Percentiles rank a stretch among this genome's conserved stretches.
Evolutionary conservation across 2,888 invertebrate species (phyloP).

Genomic region (Spicauda simplicius): DNA sequence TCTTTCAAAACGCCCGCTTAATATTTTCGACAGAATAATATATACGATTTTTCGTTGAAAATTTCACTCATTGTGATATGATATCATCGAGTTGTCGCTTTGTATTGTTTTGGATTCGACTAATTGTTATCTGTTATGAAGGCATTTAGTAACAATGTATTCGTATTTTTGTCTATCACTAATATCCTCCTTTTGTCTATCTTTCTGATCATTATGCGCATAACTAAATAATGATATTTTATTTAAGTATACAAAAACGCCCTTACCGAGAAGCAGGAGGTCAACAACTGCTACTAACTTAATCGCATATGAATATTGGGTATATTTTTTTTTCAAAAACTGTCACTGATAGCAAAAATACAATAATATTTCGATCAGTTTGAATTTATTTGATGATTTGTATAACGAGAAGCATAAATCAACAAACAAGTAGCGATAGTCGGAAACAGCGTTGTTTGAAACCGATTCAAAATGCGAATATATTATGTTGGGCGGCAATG

Average conservation of each 20-base stretch:
- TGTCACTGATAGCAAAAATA: too few species aligned
- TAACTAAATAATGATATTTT: not conserved
- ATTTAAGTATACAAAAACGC: not conserved
- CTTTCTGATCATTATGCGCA: not conserved
- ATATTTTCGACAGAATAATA: slow-evolving; percentile 28
- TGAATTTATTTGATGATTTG: too few species aligned
- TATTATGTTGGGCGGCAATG: slow-evolving; percentile 40
- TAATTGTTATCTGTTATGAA: slow-evolving; percentile 53
- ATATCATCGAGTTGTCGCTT: slow-evolving; percentile 19
- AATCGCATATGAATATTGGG: too few species aligned
- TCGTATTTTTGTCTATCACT: slow-evolving; percentile 42
- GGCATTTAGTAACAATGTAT: slow-evolving; percentile 61
- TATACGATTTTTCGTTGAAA: slow-evolving; percentile 33
- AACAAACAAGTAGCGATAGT: not conserved
- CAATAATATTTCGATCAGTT: too few species aligned
- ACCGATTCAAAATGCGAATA: slow-evolving; percentile 41
- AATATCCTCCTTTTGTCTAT: not conserved
- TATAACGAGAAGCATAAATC: not conserved
- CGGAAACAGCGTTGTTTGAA: not conserved
- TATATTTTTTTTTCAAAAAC: too few species aligned
- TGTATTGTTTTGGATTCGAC: slow-evolving; percentile 34
- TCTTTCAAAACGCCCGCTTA: slow-evolving; percentile 6
- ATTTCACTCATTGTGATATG: slow-evolving; percentile 21
- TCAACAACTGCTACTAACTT: not conserved
- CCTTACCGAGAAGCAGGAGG: not conserved